Percentiles rank a stretch among this genome's conserved stretches.
Conservation (phyloP, 2,113 vertebrate species). For the Propithecus coquereli region DNA sequence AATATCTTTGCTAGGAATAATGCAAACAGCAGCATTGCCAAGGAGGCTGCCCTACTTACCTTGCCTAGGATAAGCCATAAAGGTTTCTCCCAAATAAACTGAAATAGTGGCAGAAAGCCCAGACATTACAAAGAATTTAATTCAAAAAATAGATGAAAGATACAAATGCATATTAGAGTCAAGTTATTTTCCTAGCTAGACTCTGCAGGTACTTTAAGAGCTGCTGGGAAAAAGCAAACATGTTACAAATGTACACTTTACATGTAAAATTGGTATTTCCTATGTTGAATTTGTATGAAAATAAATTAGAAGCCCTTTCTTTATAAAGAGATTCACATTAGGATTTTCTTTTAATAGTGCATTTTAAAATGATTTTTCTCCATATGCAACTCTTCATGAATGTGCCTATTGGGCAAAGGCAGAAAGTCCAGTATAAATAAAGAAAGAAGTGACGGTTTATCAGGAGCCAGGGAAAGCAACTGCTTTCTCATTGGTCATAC, state of each 20-base stretch:
- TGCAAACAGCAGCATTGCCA: neutral
- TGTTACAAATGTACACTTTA: neutral
- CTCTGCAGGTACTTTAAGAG: neutral
- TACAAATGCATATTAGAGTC: conserved; percentile 16
- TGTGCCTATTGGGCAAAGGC: neutral
- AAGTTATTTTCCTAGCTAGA: conserved; percentile 12
- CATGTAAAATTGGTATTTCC: neutral
- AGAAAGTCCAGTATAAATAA: neutral
- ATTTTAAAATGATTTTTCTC: conserved; percentile 38
- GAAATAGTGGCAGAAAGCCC: neutral
- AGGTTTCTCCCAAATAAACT: neutral
- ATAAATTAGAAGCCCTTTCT: conserved; percentile 31
- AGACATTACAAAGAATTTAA: conserved; percentile 1
- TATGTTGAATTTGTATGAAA: neutral
- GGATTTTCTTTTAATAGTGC: neutral
- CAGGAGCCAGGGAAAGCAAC: neutral
- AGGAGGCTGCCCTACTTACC: neutral
- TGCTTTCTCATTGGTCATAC: neutral
- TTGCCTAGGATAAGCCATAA: neutral
- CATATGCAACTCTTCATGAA: neutral
- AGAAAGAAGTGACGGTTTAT: neutral
- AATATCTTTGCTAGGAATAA: neutral
- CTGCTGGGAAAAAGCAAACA: neutral
- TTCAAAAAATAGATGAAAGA: conserved; percentile 45
- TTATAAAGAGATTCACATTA: neutral